Evolutionary conservation across 2,888 invertebrate species (phyloP).

Genomic region (Synergus itoensis): DNA sequence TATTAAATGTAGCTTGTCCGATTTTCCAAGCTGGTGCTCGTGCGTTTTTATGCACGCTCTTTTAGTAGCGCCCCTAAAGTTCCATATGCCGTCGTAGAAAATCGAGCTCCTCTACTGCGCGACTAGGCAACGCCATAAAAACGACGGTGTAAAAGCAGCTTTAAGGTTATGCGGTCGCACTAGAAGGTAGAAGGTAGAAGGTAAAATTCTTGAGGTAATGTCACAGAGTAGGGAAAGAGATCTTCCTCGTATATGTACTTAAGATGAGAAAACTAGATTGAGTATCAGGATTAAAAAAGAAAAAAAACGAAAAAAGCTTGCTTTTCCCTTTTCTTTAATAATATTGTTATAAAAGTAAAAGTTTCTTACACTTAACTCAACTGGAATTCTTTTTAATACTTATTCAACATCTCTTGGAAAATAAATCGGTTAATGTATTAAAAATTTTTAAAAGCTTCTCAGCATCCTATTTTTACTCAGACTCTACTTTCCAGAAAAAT

Average conservation of each 20-base stretch:
- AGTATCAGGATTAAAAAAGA: not conserved
- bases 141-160: conserved; percentile 37
- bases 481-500: not conserved
- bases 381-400: not conserved
- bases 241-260: not conserved
- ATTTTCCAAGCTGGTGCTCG: conserved; percentile 32
- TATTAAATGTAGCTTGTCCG: conserved; percentile 19
- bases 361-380: not conserved
- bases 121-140: conserved; percentile 42
- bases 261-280: conserved; percentile 6
- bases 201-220: conserved; percentile 38
- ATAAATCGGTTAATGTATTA: too few species aligned
- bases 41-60: conserved; percentile 52
- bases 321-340: not conserved
- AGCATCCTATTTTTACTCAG: not conserved
- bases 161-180: conserved; percentile 38
- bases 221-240: not conserved
- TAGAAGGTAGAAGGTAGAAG: conserved; percentile 27
- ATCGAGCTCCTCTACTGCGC: conserved; percentile 53
- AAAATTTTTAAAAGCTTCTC: not conserved
- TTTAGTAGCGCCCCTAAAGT: conserved; percentile 53
- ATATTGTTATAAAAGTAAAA: not conserved
- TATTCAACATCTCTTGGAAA: not conserved
- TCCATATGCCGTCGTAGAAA: conserved; percentile 54
- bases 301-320: not conserved